A percentile compares a stretch with the other conserved stretches of the same genome.
Evolutionary conservation across 2,113 vertebrate species (phyloP).

Genomic region (Semicossyphus pulcher): DNA sequence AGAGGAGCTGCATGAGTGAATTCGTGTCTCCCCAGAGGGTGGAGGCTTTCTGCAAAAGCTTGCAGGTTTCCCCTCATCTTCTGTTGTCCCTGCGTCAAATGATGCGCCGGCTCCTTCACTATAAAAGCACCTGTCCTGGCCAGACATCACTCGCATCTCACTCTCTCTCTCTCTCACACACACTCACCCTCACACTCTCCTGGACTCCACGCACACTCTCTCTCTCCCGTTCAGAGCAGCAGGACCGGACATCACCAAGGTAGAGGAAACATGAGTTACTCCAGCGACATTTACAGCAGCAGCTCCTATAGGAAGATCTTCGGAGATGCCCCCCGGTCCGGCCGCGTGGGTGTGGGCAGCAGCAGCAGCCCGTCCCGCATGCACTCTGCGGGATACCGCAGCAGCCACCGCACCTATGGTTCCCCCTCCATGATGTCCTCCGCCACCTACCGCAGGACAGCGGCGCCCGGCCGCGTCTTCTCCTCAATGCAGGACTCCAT

Average conservation of each 20-base stretch:
- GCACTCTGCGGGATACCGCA: slow-evolving; percentile 76
- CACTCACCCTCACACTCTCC: slow-evolving; percentile 62
- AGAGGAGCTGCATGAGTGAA: slow-evolving; percentile 68
- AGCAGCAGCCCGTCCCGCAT: slow-evolving; percentile 78
- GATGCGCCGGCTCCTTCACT: slow-evolving; percentile 72
- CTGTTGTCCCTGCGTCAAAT: slow-evolving; percentile 80
- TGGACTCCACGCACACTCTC: slow-evolving; percentile 53
- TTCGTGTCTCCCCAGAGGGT: slow-evolving; percentile 63
- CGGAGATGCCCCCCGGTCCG: slow-evolving; percentile 79
- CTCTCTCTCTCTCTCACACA: slow-evolving; percentile 46
- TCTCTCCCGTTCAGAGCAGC: slow-evolving; percentile 24
- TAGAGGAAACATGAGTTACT: slow-evolving; percentile 80
- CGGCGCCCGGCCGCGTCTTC: slow-evolving; percentile 76
- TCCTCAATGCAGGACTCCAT: slow-evolving; percentile 70
- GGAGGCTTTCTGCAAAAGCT: slow-evolving; percentile 74
- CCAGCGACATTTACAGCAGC: slow-evolving; percentile 80
- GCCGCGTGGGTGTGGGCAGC: slow-evolving; percentile 68
- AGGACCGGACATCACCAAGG: slow-evolving; percentile 13
- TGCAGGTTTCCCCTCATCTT: slow-evolving; percentile 77
- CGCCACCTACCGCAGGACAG: slow-evolving; percentile 74
- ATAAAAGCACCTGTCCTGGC: slow-evolving; percentile 79
- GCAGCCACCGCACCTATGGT: slow-evolving; percentile 71
- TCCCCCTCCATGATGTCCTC: slow-evolving; percentile 69
- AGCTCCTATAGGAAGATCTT: slow-evolving; percentile 86
- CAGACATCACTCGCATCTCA: slow-evolving; percentile 76